Percentiles rank a stretch among this genome's conserved stretches.
These are phyloP conservation scores for Phoxinus dragarum DNA, from an alignment of 2,797 vertebrate genomes.

Conservation along the genomic window DNA sequence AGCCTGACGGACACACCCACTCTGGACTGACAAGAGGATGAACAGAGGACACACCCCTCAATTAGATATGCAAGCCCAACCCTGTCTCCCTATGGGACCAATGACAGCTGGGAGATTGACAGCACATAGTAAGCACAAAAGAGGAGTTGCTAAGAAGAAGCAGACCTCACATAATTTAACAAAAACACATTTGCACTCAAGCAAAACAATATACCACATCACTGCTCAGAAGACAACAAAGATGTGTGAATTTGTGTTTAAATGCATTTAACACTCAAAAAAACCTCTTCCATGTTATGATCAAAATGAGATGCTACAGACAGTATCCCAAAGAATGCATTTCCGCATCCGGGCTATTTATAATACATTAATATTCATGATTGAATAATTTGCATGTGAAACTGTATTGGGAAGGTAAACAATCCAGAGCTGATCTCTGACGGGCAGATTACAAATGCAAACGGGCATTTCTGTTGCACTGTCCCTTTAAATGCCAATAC, in stretches of 20 bases:
- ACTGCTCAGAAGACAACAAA: not conserved
- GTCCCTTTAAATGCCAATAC: constrained; percentile 8
- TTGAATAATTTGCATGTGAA: constrained; percentile 16
- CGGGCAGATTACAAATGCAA: not conserved
- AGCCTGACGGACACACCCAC: constrained; percentile 33
- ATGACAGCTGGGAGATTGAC: constrained; percentile 82
- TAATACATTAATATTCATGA: constrained; percentile 14
- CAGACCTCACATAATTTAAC: not conserved
- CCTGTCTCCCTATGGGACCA: constrained; percentile 67
- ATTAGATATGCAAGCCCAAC: constrained; percentile 51
- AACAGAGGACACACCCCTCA: constrained; percentile 19
- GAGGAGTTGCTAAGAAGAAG: constrained; percentile 76
- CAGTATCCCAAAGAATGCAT: not conserved
- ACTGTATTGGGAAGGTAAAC: constrained; percentile 30
- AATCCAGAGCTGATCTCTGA: not conserved
- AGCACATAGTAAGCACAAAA: constrained; percentile 71
- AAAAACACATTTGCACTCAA: not conserved
- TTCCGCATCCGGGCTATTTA: constrained; percentile 32
- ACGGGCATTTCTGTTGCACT: not conserved
- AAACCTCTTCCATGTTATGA: not conserved
- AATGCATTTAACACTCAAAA: not conserved
- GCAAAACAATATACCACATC: not conserved
- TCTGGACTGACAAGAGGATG: constrained; percentile 14
- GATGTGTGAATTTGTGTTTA: not conserved
- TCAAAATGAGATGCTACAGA: not conserved